Conservation (phyloP, 1,140 invertebrate genomes). For the Panagrolaimus sp. region DNA sequence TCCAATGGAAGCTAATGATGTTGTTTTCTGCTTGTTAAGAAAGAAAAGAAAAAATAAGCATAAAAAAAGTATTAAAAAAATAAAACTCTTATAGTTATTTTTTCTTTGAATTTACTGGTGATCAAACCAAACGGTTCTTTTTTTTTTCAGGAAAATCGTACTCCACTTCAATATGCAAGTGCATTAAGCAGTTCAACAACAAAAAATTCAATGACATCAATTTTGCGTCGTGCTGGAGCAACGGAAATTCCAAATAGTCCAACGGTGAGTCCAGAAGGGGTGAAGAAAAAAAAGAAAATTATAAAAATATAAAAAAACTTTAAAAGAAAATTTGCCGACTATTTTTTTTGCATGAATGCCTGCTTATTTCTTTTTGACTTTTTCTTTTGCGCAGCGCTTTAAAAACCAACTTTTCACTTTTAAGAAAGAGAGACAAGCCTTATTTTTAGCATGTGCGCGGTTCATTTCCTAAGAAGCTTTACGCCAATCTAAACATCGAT, state of each 20-base stretch:
- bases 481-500: slow-evolving; percentile 12
- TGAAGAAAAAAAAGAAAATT: no score
- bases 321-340: no score
- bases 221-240: slow-evolving; percentile 23
- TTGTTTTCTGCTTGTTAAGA: no score
- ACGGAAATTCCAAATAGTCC: slow-evolving; percentile 4
- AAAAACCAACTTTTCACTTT: no score
- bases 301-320: no score
- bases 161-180: slow-evolving; percentile 23
- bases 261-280: neutral
- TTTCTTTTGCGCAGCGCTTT: no score
- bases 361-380: no score
- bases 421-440: no score
- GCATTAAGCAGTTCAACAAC: slow-evolving; percentile 15
- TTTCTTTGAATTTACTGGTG: neutral
- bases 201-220: slow-evolving; percentile 20
- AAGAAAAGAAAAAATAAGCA: no score
- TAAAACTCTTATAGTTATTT: no score
- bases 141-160: slow-evolving; percentile 20
- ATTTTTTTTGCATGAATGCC: no score
- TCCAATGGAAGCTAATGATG: neutral
- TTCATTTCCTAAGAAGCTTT: slow-evolving; percentile 9
- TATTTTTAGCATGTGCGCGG: slow-evolving; percentile 11
- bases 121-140: slow-evolving; percentile 19
- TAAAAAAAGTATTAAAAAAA: no score